phyloP scores from a whole-genome alignment of 37 sponge, comb jelly and placozoan species.

The Bolinopsis microptera region DNA sequence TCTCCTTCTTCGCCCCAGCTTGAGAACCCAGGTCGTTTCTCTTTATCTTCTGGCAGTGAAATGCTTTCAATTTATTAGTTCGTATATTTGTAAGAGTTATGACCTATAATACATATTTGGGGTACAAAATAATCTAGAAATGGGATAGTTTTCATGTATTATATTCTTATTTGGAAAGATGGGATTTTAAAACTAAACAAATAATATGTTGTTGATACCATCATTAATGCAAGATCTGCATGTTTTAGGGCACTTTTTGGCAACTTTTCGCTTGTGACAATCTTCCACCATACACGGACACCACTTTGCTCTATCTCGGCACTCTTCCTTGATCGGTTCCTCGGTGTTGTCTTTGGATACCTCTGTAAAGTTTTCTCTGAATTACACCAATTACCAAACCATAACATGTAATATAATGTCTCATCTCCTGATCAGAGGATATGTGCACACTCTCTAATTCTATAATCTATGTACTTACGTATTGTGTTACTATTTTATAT shows the following conservation, averaged over 20 bases:
- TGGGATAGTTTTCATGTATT: not conserved
- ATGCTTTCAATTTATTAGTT: no score
- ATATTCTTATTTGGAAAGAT: not conserved
- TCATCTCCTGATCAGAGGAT: no score
- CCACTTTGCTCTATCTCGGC: not conserved
- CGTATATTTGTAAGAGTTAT: no score
- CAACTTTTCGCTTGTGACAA: not conserved
- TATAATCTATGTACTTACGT: no score
- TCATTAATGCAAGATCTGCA: not conserved
- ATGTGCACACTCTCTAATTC: no score
- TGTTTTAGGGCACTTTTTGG: not conserved
- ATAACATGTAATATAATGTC: no score
- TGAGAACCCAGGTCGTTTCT: no score
- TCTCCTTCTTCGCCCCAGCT: not conserved
- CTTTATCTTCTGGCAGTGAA: not conserved
- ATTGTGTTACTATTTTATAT: no score
- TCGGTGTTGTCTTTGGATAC: not conserved
- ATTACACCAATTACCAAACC: no score
- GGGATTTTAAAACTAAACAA: not conserved
- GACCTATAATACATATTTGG: no score
- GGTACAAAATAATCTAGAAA: no score
- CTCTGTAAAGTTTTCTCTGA: no score
- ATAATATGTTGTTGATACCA: not conserved
- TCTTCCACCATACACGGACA: slow-evolving; percentile 16
- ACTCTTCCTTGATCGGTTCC: not conserved